Base-by-base conservation (phyloP, 2,113 vertebrate species). In the Pelodiscus sinensis region DNA sequence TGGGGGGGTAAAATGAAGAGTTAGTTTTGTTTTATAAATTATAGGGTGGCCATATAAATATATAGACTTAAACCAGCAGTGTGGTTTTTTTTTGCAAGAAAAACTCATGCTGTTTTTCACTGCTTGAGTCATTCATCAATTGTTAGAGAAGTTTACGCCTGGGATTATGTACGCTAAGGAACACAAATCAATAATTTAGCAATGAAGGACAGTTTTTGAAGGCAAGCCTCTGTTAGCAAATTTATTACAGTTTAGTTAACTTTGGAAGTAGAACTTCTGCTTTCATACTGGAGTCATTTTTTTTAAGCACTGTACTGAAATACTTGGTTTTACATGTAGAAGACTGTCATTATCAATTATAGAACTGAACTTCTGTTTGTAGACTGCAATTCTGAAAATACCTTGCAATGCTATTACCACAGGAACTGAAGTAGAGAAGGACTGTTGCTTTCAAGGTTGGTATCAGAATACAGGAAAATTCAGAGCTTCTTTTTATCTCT, bases 151-250 rank as follows among this genome's bases (percentile, higher is more conserved):
- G 44, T 77, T 73, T 77, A 50, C 1, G 12, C 24, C 38, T 13
- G 22, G 10, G 24, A 44, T 44, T 77, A 77, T 50, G 38, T 38
- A 44, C 11, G 24, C 73, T 13, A 50, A 44, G 7, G 73, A 77
- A 50, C 24, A 77, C 13, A 27, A 7, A 50, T 71, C n/a, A 71
- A 21, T 71, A n/a, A 52, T 57, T 87, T 25, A 38, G 19, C 50
- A 86, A 51, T 54, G n/a, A 83, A 85, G 27, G 60, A 24, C 73
- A 50, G 52, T 95, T 95, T 91, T 60, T 93, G 35, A 68, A 51
- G 44, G 44, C 44, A 44, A 44, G 44, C 6, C 44, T 44, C 44
- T 44, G 44, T 44, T 44, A 44, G 44, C 44, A 44, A 44, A 44
- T 44, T 44, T 44, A 44, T 44, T 44, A 6, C 44, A 44, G 44